Percentiles rank a stretch among this genome's conserved stretches.
These are phyloP conservation scores for Clavelina lepadiformis DNA, from an alignment of 23 tunicate species.

Conservation along the genomic window DNA sequence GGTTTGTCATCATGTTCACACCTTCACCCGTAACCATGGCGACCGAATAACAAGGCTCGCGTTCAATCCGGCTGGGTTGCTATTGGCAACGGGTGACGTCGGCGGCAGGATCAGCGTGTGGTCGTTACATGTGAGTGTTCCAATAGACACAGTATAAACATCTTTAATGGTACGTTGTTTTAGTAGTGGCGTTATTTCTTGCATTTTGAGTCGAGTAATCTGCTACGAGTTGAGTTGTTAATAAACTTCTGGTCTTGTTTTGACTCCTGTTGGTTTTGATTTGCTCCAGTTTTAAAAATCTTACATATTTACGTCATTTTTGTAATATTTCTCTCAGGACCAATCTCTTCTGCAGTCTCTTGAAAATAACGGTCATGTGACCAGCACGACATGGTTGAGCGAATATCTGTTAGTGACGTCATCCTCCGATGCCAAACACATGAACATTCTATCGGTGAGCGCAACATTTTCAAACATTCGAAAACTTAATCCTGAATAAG, in stretches of 20 bases:
- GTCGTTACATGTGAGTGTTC: conserved; percentile 74
- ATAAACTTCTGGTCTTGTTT: too few relatives aligned
- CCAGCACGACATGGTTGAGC: conserved; percentile 47
- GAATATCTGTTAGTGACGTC: conserved; percentile 31
- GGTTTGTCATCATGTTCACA: conserved; percentile 8
- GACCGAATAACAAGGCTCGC: conserved; percentile 14
- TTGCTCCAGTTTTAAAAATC: too few relatives aligned
- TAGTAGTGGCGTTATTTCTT: too few relatives aligned
- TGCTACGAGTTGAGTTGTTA: too few relatives aligned
- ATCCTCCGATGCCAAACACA: conserved; percentile 30
- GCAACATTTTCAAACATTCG: too few relatives aligned
- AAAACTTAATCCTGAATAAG: too few relatives aligned
- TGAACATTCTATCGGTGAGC: conserved; percentile 49
- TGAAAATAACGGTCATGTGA: conserved; percentile 27
- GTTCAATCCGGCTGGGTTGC: conserved; percentile 30
- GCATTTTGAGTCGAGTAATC: too few relatives aligned
- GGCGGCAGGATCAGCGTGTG: conserved; percentile 55
- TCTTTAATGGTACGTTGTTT: too few relatives aligned
- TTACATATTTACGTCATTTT: too few relatives aligned
- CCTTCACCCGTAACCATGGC: conserved; percentile 15
- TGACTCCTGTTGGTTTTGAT: too few relatives aligned
- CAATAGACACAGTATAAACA: too few relatives aligned
- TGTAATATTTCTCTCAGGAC: conserved; percentile 42
- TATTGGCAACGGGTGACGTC: conserved; percentile 53
- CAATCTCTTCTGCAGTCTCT: conserved; percentile 47